These are phyloP conservation scores for Brachypteracias leptosomus DNA, from an alignment of 2,113 vertebrate species.

Conservation along the genomic window DNA sequence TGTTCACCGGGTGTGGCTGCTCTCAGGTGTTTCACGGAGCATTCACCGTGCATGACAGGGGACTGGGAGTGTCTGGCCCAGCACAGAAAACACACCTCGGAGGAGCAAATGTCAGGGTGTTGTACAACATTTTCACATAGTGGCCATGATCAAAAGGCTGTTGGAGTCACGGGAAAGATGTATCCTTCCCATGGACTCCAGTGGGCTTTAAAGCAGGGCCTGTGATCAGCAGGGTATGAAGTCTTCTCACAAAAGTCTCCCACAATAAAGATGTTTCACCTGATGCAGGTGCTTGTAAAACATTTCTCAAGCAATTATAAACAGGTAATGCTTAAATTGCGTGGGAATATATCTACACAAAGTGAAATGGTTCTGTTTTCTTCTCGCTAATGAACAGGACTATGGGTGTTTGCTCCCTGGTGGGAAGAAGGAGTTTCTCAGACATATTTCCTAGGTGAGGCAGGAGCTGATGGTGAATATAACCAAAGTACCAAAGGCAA, in stretches of 20 bases:
- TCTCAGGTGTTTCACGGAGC: neutral
- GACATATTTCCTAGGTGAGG: neutral
- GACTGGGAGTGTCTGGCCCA: neutral
- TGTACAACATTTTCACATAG: neutral
- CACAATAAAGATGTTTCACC: conserved; percentile 56
- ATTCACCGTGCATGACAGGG: accelerated
- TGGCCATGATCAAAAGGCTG: neutral
- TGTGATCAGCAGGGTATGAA: conserved; percentile 34
- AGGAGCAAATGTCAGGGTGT: neutral
- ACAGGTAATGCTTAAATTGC: conserved; percentile 44
- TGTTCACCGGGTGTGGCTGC: neutral
- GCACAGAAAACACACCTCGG: neutral
- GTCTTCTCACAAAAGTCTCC: conserved; percentile 10
- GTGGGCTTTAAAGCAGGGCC: conserved; percentile 21
- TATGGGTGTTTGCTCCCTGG: neutral
- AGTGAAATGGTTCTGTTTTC: neutral
- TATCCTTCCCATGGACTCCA: neutral
- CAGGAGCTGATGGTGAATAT: neutral
- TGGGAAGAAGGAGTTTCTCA: conserved; percentile 50
- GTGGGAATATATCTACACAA: conserved; percentile 25
- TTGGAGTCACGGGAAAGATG: neutral
- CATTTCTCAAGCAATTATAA: conserved; percentile 65
- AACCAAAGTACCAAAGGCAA: neutral
- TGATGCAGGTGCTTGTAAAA: conserved; percentile 48
- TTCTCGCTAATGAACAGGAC: neutral